These are phyloP conservation scores for Tupiocoris notatus DNA, from an alignment of 2,888 invertebrate genomes.

Conservation along the genomic window DNA sequence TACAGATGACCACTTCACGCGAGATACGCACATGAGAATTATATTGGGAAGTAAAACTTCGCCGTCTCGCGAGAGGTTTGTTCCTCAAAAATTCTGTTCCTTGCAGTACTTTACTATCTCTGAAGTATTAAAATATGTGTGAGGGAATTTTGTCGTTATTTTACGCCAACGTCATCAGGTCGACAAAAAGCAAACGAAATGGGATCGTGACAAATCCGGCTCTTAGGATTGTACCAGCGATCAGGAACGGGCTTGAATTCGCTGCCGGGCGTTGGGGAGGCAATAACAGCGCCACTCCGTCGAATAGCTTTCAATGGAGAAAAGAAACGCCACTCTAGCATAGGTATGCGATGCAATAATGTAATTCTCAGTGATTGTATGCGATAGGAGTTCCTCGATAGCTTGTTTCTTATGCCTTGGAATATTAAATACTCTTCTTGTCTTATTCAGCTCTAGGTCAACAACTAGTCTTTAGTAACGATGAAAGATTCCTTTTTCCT, in stretches of 20 bases:
- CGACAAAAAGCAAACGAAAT: conserved; percentile 63
- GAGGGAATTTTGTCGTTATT: neutral
- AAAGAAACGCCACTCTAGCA: conserved; percentile 74
- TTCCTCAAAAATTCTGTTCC: no score
- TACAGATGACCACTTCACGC: conserved; percentile 77
- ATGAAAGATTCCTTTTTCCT: no score
- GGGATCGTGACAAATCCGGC: conserved; percentile 86
- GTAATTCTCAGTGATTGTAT: no score
- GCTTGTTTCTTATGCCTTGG: no score
- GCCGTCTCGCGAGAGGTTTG: conserved; percentile 48
- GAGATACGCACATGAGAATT: conserved; percentile 90
- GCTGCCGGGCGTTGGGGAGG: conserved; percentile 57
- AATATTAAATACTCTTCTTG: no score
- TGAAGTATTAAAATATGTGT: no score
- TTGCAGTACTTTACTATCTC: no score
- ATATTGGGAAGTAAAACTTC: conserved; percentile 64
- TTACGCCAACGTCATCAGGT: neutral
- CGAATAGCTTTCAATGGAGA: conserved; percentile 80
- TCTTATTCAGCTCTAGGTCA: no score
- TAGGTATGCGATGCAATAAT: no score
- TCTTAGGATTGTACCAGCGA: conserved; percentile 75
- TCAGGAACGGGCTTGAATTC: conserved; percentile 69
- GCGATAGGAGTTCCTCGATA: no score
- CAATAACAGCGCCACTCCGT: conserved; percentile 53
- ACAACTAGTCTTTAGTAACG: no score